These are phyloP conservation scores for Zenarchopterus dispar DNA, from an alignment of 2,797 vertebrate genomes.

Conservation along the genomic window DNA sequence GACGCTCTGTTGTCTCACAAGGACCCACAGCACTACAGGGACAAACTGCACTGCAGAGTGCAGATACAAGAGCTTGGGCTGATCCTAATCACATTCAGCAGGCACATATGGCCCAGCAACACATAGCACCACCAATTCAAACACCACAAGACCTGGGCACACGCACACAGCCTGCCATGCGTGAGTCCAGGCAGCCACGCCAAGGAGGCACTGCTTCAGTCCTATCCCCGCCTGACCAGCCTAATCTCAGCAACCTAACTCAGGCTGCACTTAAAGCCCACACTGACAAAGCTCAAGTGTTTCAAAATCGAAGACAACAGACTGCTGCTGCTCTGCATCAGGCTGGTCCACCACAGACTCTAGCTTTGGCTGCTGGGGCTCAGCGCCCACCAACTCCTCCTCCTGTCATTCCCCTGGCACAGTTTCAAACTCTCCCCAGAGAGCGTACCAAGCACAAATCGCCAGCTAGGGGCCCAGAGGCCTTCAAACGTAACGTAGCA, in stretches of 20 bases:
- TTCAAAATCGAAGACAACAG: constrained; percentile 69
- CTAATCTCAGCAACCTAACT: constrained; percentile 60
- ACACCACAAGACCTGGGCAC: constrained; percentile 38
- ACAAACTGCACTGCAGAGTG: constrained; percentile 15
- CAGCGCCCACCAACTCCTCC: constrained; percentile 70
- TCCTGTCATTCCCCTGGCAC: constrained; percentile 65
- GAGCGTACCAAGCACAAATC: constrained; percentile 54
- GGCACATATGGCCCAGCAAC: constrained; percentile 49
- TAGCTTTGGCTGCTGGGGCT: background rate
- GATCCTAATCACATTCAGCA: constrained; percentile 77
- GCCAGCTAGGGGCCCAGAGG: constrained; percentile 39
- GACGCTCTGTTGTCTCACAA: constrained; percentile 37
- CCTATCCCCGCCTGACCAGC: constrained; percentile 24
- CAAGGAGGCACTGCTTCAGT: constrained; percentile 45
- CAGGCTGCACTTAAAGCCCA: constrained; percentile 70
- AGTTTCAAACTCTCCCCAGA: constrained; percentile 76
- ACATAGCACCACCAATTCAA: constrained; percentile 40
- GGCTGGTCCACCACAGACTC: constrained; percentile 39
- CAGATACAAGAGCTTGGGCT: constrained; percentile 65
- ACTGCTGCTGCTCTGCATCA: constrained; percentile 70
- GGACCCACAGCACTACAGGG: constrained; percentile 44
- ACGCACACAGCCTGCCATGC: constrained; percentile 49
- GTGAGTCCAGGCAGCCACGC: constrained; percentile 43
- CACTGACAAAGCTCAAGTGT: constrained; percentile 57
- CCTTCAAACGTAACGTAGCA: constrained; percentile 52